Base-by-base conservation (phyloP, 2,888 invertebrate species). In the Xestobium rufovillosum region DNA sequence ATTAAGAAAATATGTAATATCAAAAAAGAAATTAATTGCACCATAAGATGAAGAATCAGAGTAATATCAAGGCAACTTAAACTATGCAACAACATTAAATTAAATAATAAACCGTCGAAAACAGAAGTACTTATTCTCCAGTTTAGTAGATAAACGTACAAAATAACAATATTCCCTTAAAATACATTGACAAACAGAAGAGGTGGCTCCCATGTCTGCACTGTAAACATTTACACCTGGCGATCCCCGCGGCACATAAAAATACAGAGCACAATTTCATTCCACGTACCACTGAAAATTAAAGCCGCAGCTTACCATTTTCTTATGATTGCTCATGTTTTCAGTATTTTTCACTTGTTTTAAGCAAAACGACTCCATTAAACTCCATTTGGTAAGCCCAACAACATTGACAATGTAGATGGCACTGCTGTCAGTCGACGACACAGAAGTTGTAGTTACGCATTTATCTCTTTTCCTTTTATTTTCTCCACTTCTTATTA, bases 381-480 rank as follows among this genome's bases (percentile, higher is more conserved):
- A 67, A 67, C 68, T 68, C 69, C 69, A 70, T 69, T 69, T 69
- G 65, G 67, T 68, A 69, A 69, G 69, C 73, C 72, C 71, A 73
- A 74, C 74, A 75, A 80, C 75, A 80, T 81, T 82, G 82, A 82
- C 82, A 82, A 78, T 76, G 76, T 73, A 83, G 82, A 76, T 78
- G 80, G 82, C 82, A 77, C 73, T 74, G 75, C 73, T 64, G 68
- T 69, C 70, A 67, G 67, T 66, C 69, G 71, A 71, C 71, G 65
- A 71, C 69, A 70, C 53, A 53, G 44, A 44, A 49, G 42, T 30
- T 36, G 34, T 31, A 37, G 30, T 31, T 38, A 32, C 32, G 31
- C 43, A 35, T 43, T 44, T 43, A 41, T 48, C 47, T 38, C 34
- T 36, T 36, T 33, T 47, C 38, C 36, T 42, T 44, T 4, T 12